phyloP scores from a whole-genome alignment of 2,888 invertebrate species.

The Drosophila nigricruria region DNA sequence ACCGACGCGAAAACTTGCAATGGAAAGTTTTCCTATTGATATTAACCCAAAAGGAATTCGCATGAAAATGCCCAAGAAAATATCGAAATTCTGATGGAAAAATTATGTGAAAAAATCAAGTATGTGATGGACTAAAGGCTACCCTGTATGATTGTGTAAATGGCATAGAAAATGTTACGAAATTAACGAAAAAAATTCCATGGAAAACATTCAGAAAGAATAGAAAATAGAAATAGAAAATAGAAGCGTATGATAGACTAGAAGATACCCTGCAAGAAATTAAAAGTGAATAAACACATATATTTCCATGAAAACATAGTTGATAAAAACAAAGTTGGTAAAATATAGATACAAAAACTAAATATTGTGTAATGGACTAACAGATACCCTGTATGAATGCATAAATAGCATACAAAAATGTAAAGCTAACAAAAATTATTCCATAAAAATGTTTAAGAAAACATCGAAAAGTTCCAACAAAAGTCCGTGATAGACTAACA shows the following conservation, averaged over 20 bases:
- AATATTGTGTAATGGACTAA: not conserved
- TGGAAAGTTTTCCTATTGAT: conserved; percentile 1
- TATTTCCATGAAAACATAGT: too few species aligned
- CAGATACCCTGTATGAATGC: not conserved
- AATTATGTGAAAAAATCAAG: not conserved
- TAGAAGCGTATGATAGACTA: not conserved
- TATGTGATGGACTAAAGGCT: not conserved
- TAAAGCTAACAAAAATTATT: not conserved
- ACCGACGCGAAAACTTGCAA: conserved; percentile 4
- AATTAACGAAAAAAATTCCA: not conserved
- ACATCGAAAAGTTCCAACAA: not conserved
- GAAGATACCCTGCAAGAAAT: not conserved
- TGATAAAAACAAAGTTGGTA: too few species aligned
- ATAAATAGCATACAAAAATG: too few species aligned
- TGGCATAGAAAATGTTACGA: not conserved
- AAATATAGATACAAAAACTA: too few species aligned
- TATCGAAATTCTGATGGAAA: conserved; percentile 1
- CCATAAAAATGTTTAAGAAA: not conserved
- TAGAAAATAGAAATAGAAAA: too few species aligned
- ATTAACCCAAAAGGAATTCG: not conserved
- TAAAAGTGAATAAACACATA: too few species aligned
- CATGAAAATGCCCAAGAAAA: not conserved
- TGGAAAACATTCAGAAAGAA: not conserved
- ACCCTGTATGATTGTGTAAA: not conserved
- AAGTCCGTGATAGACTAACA: not conserved